These are phyloP conservation scores for Steatornis caripensis DNA, from an alignment of 2,113 vertebrate genomes.

Conservation along the genomic window DNA sequence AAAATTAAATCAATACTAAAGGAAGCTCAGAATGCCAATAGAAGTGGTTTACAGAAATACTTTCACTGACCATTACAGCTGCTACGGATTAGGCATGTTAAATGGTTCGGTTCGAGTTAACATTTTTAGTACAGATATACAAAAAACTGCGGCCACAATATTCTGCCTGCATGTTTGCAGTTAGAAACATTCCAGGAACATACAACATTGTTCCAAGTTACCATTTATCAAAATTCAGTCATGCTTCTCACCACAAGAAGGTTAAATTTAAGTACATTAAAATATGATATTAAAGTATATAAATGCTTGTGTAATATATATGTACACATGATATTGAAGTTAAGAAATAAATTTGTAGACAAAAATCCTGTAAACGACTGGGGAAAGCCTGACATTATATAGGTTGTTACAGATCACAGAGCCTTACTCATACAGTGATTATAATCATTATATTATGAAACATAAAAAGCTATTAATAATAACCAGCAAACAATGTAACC, in stretches of 20 bases:
- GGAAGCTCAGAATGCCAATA: constrained; percentile 49
- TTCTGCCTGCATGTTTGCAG: constrained; percentile 37
- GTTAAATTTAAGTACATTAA: not conserved
- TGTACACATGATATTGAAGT: not conserved
- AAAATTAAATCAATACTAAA: constrained; percentile 49
- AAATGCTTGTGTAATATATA: too few species aligned
- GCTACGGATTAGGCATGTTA: constrained; percentile 60
- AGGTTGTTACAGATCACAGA: not conserved
- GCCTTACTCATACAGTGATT: not conserved
- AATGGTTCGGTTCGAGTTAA: constrained; percentile 53
- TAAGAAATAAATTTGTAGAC: not conserved
- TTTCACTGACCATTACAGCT: constrained; percentile 63
- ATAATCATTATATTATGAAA: not conserved
- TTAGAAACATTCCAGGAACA: constrained; percentile 35
- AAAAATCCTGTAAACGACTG: not conserved
- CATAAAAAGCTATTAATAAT: not conserved
- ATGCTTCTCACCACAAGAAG: not conserved
- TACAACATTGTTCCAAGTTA: not conserved
- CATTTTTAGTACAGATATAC: constrained; percentile 27
- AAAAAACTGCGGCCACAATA: constrained; percentile 38
- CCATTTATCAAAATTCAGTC: not conserved
- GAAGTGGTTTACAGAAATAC: constrained; percentile 64
- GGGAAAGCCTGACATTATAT: not conserved
- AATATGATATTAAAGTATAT: not conserved
- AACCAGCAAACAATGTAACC: not conserved